These are phyloP conservation scores for Diacarnus erythraeanus DNA, from an alignment of 37 sponge, comb jelly and placozoan genomes.

Conservation along the genomic window DNA sequence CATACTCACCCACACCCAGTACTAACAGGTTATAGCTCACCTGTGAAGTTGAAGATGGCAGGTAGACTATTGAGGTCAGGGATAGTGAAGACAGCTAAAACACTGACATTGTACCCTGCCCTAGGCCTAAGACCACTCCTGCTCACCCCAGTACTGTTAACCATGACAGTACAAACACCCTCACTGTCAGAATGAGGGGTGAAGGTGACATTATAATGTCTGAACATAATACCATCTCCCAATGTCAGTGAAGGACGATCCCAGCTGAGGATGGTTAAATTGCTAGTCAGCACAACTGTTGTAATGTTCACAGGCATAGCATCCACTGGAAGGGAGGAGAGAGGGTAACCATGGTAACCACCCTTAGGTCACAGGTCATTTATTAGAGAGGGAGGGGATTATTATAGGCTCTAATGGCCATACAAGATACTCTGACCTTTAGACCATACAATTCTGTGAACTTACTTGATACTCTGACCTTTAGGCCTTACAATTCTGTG, in stretches of 20 bases:
- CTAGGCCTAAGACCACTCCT: not conserved
- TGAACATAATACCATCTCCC: not conserved
- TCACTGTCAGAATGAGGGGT: too few species aligned
- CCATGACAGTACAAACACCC: not conserved
- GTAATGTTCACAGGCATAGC: not conserved
- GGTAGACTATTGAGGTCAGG: not conserved
- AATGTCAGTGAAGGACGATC: not conserved
- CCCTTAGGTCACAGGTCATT: too few species aligned
- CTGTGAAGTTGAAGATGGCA: not conserved
- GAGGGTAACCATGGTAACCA: not conserved
- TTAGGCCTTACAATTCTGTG: not conserved
- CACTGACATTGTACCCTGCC: not conserved
- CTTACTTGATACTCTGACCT: too few species aligned
- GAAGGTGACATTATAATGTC: not conserved
- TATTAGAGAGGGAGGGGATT: too few species aligned
- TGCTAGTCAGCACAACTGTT: not conserved
- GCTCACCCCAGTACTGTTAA: not conserved
- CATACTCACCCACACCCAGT: not conserved
- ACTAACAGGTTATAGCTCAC: too few species aligned
- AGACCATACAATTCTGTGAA: too few species aligned
- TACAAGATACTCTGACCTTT: too few species aligned
- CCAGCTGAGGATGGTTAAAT: not conserved
- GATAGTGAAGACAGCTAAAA: not conserved
- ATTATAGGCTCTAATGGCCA: too few species aligned
- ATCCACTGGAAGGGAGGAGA: not conserved